phyloP scores from a whole-genome alignment of 1,140 invertebrate species.

The Brachionus paranguensis region DNA sequence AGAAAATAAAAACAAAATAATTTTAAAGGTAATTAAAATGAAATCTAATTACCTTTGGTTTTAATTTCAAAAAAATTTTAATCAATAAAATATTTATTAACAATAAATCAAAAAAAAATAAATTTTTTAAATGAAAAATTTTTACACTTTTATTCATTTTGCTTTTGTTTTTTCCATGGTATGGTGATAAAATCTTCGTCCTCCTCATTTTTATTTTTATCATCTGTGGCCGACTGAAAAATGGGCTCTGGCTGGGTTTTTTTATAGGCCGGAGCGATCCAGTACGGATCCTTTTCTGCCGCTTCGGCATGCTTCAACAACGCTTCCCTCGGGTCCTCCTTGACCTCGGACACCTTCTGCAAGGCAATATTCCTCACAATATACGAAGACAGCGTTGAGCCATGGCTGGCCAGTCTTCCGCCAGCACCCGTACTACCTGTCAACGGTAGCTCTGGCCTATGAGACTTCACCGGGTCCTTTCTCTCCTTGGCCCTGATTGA shows the following conservation, averaged over 20 bases:
- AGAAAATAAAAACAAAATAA: too few species aligned
- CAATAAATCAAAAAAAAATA: neutral
- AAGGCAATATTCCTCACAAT: conserved; percentile 89
- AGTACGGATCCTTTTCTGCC: conserved; percentile 91
- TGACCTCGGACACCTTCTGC: conserved; percentile 80
- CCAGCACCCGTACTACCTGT: conserved; percentile 71
- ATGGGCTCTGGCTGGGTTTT: conserved; percentile 67
- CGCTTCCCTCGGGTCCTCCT: conserved; percentile 90
- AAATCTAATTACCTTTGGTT: too few species aligned
- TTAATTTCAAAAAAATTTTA: too few species aligned
- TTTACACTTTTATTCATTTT: neutral
- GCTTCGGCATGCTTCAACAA: conserved; percentile 95
- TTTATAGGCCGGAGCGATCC: conserved; percentile 83
- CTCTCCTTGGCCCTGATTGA: conserved; percentile 12
- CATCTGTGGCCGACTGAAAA: conserved; percentile 55
- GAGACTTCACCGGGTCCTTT: conserved; percentile 63
- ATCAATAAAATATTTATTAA: neutral
- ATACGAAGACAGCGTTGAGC: conserved; percentile 91
- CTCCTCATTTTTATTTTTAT: conserved; percentile 16
- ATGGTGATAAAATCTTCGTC: neutral
- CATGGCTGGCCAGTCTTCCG: conserved; percentile 86
- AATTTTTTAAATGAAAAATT: neutral
- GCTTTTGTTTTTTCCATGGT: conserved; percentile 28
- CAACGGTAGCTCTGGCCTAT: conserved; percentile 89
- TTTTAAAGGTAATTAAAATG: too few species aligned